phyloP scores from a whole-genome alignment of 1,140 invertebrate species.

The Trypoxylus dichotomus region DNA sequence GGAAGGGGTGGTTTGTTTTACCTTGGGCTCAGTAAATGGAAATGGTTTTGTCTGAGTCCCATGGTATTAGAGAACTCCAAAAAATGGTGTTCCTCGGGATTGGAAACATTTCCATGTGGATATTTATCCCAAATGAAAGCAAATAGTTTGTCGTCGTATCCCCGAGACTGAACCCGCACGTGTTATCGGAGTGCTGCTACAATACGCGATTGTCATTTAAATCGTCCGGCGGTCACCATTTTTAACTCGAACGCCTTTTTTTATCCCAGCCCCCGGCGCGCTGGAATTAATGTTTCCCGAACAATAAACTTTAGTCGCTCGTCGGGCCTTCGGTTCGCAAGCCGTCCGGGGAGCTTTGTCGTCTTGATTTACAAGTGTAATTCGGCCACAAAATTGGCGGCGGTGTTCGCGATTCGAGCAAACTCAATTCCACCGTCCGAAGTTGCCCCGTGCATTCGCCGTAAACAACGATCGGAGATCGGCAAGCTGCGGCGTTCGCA shows the following conservation, averaged over 20 bases:
- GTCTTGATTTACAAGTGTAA: conserved; percentile 24
- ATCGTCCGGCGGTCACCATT: not conserved
- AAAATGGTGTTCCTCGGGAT: too few relatives aligned
- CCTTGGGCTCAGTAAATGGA: too few relatives aligned
- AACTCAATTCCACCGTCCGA: not conserved
- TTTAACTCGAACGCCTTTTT: not conserved
- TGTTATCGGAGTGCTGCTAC: not conserved
- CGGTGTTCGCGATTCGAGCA: not conserved
- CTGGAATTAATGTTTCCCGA: not conserved
- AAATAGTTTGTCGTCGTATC: too few relatives aligned
- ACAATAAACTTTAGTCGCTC: not conserved
- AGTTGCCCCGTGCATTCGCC: not conserved
- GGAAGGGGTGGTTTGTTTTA: too few relatives aligned
- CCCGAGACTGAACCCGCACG: too few relatives aligned
- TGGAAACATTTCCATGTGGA: too few relatives aligned
- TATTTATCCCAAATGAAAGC: too few relatives aligned
- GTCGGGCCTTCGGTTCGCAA: not conserved
- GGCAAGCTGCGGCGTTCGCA: not conserved
- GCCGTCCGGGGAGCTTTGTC: not conserved
- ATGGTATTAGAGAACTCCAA: too few relatives aligned
- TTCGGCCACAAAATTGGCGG: conserved; percentile 9
- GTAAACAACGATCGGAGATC: conserved; percentile 7
- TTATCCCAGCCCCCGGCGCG: not conserved
- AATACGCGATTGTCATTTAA: not conserved
- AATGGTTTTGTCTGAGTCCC: too few relatives aligned